Evolutionary conservation across 2,888 invertebrate species (phyloP), one percentile per base, ranked within the genome.

Genomic region (Tridacna gigas): DNA sequence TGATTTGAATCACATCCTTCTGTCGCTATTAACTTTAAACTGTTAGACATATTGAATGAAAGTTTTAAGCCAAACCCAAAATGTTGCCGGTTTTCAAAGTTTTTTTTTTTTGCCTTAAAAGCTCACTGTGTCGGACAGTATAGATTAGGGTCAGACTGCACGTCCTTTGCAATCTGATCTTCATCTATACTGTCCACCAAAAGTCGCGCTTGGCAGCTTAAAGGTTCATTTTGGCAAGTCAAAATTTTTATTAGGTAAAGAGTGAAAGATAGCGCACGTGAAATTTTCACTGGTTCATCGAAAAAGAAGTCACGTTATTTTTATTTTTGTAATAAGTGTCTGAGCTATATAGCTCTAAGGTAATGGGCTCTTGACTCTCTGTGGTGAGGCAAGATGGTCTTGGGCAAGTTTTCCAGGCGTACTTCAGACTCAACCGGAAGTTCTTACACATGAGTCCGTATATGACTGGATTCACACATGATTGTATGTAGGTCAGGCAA

Each of bases 401-500:
- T n/a, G 71, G 51, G 25, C 71, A 71, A 25, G 71, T 71, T 48
- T 71, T 71, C 71, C 71, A 71, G n/a, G 71, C 71, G 71, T 71
- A 71, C 47, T 71, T 71, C 25, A 71, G 26, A 51, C 71, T 71
- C 20, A 71, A 25, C 61, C 91, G 79, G 69, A 92, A 91, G 60
- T 90, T 90, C 79, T 90, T 91, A 7, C 92, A 92, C 92, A 92
- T 92, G 78, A 90, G 88, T 20, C 91, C 90, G 74, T 92, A 92
- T 65, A 92, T 91, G 61, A 92, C 79, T 0, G 92, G 92, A 82
- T 92, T 92, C 48, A 92, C 85, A 84, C 90, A 91, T 2, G 92
- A 92, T 76, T 92, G 92, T 25, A 92, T 83, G 79, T 92, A 92
- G 18, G 92, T 92, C 61, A 92, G 83, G 76, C 90, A 91, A 80